Base-by-base conservation (phyloP, 2,888 invertebrate genomes). In the Julus scanicus region DNA sequence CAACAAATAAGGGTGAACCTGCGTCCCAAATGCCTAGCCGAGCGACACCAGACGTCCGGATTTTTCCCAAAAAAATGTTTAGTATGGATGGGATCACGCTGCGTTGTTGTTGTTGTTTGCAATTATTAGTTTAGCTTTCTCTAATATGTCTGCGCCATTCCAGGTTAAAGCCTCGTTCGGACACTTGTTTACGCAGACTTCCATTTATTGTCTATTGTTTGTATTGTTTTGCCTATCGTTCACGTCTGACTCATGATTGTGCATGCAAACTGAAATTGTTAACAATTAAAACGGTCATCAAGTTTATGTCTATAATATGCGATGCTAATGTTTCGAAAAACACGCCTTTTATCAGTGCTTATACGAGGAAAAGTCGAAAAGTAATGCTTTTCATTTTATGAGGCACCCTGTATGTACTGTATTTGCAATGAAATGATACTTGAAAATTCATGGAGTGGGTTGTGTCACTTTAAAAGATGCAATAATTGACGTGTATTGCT, bases 31-130 rank as follows among this genome's bases (percentile, higher is more conserved):
- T 80, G 80, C 80, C 80, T 80, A 80, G 80, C 80, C 80, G 13
- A 80, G 37, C 80, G 80, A 80, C 29, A 80, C 37, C 80, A 80
- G 80, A 80, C 80, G 80, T 80, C 80, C 80, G 37, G 37, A 80
- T 37, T 80, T 37, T 29, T 80, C 1, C 80, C 80, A 20, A 29
- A 37, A 80, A 80, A 37, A 11, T 37, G 29, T 13, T 80, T 80
- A 80, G 29, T 80, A 80, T 80, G 80, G 80, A 80, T 15, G 37
- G 80, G 37, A 80, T 37, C 80, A 37, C 13, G 80, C 80, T 37
- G 80, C 11, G n/a, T n/a, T n/a, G 80, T 29, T 80, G 80, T 80
- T 80, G 80, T 80, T 63, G 63, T 63, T 63, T 80, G 29, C 80
- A 37, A 80, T 63, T 80, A 80, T 80, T 13, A 80, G 80, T 13